These are phyloP conservation scores for Oscheius sp. DNA, from an alignment of 2,888 invertebrate genomes.

Conservation along the genomic window DNA sequence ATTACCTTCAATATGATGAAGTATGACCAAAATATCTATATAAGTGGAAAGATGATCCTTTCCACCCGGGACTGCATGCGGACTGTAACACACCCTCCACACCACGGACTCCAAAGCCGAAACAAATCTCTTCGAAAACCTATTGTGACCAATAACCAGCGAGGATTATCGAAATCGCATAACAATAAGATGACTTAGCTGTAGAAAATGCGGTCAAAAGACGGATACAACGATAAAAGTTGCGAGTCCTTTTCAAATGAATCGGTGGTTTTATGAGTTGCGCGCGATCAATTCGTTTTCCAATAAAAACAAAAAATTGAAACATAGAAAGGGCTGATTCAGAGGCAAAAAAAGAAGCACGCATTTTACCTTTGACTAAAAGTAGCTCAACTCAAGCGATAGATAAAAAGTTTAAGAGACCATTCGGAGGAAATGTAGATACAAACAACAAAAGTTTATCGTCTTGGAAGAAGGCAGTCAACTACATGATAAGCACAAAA, in stretches of 20 bases:
- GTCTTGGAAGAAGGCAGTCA: too few relatives aligned
- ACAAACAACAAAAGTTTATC: too few relatives aligned
- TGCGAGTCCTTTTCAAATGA: background rate
- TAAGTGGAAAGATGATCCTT: background rate
- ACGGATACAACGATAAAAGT: background rate
- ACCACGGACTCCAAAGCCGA: background rate
- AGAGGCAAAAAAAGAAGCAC: too few relatives aligned
- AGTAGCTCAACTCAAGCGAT: too few relatives aligned
- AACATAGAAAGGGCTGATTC: constrained; percentile 1
- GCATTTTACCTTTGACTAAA: too few relatives aligned
- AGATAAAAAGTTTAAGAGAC: too few relatives aligned
- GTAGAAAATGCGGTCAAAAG: too few relatives aligned
- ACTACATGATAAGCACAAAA: too few relatives aligned
- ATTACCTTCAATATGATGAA: background rate
- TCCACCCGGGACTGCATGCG: background rate
- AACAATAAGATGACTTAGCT: too few relatives aligned
- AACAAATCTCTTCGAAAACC: background rate
- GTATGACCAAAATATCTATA: background rate
- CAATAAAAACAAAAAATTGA: constrained; percentile 6
- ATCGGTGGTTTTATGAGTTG: background rate
- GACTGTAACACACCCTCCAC: background rate
- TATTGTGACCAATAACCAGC: background rate
- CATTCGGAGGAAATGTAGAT: too few relatives aligned
- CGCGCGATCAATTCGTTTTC: background rate
- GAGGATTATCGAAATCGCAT: background rate